phyloP scores from a whole-genome alignment of 2,113 vertebrate species.

The Balaenoptera acutorostrata region DNA sequence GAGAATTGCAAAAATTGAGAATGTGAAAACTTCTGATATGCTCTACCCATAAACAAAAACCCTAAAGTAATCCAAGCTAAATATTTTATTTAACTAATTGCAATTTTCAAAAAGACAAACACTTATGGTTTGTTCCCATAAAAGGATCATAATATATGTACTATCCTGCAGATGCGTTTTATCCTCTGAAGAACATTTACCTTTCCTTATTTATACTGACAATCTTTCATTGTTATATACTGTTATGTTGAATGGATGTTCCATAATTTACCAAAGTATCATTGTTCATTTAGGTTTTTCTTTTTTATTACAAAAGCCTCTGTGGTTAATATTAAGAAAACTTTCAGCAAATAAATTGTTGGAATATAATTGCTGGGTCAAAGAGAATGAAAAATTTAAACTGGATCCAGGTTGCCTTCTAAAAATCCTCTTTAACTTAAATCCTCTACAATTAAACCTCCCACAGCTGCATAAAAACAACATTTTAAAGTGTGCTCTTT shows the following conservation, averaged over 20 bases:
- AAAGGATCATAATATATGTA: neutral
- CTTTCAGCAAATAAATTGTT: neutral
- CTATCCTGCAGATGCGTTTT: neutral
- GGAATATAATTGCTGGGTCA: neutral
- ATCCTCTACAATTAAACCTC: neutral
- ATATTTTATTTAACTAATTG: neutral
- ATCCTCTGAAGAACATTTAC: neutral
- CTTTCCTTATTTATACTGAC: neutral
- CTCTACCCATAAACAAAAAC: neutral
- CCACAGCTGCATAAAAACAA: neutral
- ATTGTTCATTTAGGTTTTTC: neutral
- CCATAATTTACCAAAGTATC: neutral
- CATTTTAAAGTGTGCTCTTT: neutral
- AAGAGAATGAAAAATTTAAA: neutral
- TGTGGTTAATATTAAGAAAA: neutral
- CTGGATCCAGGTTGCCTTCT: neutral
- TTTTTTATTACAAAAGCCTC: neutral
- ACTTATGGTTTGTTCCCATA: neutral
- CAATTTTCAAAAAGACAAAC: neutral
- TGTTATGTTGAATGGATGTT: neutral
- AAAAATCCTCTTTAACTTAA: neutral
- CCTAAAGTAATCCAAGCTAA: neutral
- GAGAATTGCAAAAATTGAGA: neutral
- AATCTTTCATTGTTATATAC: neutral
- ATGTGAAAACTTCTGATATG: neutral